Conservation (phyloP, 2,797 vertebrate species). For the Etheostoma perlongum region DNA sequence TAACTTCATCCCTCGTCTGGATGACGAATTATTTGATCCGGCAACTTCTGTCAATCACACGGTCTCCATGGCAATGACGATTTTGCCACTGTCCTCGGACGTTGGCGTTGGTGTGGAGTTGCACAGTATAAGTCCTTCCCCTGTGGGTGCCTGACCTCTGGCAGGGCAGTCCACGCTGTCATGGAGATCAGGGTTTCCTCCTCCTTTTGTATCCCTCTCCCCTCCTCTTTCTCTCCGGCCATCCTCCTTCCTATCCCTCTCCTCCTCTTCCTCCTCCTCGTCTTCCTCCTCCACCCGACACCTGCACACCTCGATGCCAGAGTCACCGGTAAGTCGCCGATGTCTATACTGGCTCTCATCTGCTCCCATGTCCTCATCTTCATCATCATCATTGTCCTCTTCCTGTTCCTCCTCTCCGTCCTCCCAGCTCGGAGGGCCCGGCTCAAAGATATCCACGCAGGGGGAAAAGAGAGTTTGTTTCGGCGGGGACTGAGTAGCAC, state of each 20-base stretch:
- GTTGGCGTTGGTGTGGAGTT: conserved; percentile 48
- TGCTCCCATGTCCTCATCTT: conserved; percentile 82
- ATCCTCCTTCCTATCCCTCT: conserved; percentile 53
- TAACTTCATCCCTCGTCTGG: not conserved
- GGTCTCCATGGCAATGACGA: conserved; percentile 82
- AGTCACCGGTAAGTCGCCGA: conserved; percentile 91
- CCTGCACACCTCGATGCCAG: conserved; percentile 92
- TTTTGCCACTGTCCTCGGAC: conserved; percentile 63
- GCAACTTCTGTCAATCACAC: conserved; percentile 62
- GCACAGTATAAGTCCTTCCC: conserved; percentile 67
- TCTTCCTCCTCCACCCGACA: conserved; percentile 85
- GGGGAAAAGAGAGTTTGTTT: conserved; percentile 87
- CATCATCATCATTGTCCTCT: conserved; percentile 65
- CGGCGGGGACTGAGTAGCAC: conserved; percentile 77
- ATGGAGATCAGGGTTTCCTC: conserved; percentile 69
- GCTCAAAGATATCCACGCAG: conserved; percentile 84
- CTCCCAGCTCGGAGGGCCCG: conserved; percentile 67
- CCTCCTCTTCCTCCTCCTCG: conserved; percentile 68
- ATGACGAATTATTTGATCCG: not conserved
- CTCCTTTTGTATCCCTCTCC: conserved; percentile 37
- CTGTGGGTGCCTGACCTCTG: conserved; percentile 67
- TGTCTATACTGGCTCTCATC: conserved; percentile 88
- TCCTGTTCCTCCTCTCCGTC: conserved; percentile 58
- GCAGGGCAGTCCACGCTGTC: conserved; percentile 84
- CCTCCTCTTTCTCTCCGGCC: conserved; percentile 43